A percentile compares a stretch with the other conserved stretches of the same genome.
phyloP scores from a whole-genome alignment of 2,797 vertebrate genomes.

The Rhadinocentrus ornatus region DNA sequence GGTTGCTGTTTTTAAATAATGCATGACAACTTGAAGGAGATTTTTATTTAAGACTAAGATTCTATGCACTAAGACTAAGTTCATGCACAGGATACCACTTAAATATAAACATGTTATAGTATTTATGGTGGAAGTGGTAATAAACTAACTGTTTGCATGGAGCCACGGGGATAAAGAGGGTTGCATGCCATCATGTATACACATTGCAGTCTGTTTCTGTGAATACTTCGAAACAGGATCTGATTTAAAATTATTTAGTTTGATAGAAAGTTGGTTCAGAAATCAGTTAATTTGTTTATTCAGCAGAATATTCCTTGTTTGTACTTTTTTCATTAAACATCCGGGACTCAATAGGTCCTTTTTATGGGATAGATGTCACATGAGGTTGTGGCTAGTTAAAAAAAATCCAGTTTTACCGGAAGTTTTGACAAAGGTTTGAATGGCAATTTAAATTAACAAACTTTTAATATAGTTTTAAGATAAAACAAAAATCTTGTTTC shows the following conservation, averaged over 20 bases:
- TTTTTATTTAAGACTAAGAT: slow-evolving; percentile 31
- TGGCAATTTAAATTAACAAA: slow-evolving; percentile 23
- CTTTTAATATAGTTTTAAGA: neutral
- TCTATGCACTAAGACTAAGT: slow-evolving; percentile 55
- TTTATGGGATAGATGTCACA: slow-evolving; percentile 28
- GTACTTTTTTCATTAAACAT: slow-evolving; percentile 43
- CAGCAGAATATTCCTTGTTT: slow-evolving; percentile 35
- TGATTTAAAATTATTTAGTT: slow-evolving; percentile 16
- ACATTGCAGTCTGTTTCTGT: slow-evolving; percentile 32
- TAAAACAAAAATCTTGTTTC: slow-evolving; percentile 28
- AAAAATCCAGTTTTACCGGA: slow-evolving; percentile 1
- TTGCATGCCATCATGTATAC: slow-evolving; percentile 30
- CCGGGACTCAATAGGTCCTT: slow-evolving; percentile 12
- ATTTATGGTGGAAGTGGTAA: slow-evolving; percentile 36
- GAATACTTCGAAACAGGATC: slow-evolving; percentile 19
- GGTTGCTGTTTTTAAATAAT: slow-evolving; percentile 81
- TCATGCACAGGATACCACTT: slow-evolving; percentile 35
- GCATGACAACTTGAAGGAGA: slow-evolving; percentile 45
- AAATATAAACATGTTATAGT: slow-evolving; percentile 28
- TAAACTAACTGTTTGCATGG: slow-evolving; percentile 23
- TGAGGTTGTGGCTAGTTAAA: neutral
- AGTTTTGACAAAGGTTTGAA: slow-evolving; percentile 16
- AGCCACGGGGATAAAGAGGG: slow-evolving; percentile 31
- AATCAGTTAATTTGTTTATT: slow-evolving; percentile 17
- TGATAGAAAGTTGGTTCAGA: slow-evolving; percentile 22